Conservation (phyloP, 2,888 invertebrate genomes). For the Andrena bucephala region DNA sequence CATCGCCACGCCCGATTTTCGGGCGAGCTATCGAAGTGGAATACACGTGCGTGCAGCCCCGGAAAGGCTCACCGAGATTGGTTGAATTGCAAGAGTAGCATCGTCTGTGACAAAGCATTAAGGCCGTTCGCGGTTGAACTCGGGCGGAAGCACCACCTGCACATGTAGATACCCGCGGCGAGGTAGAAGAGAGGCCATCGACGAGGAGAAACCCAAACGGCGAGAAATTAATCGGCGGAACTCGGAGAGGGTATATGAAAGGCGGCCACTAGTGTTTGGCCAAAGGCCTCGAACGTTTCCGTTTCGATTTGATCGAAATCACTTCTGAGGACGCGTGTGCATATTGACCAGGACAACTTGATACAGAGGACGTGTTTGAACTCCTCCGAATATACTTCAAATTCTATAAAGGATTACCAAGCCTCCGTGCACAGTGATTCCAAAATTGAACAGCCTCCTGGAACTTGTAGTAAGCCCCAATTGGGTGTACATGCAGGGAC, state of each 20-base stretch:
- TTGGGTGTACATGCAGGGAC: neutral
- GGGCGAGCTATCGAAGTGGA: conserved; percentile 10
- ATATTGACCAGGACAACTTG: conserved; percentile 33
- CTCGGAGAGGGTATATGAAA: conserved; percentile 19
- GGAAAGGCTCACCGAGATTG: neutral
- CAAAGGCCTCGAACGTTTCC: conserved; percentile 10
- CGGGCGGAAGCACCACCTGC: conserved; percentile 33
- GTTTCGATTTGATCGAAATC: conserved; percentile 47
- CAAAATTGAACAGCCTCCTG: neutral
- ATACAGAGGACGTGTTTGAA: conserved; percentile 32
- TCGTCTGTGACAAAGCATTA: conserved; percentile 44
- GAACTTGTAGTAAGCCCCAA: neutral
- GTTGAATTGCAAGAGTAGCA: conserved; percentile 15
- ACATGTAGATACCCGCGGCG: conserved; percentile 15
- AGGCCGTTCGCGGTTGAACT: conserved; percentile 29
- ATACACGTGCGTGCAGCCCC: neutral
- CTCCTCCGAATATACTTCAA: neutral
- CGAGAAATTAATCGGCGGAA: conserved; percentile 25
- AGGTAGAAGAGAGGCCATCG: neutral
- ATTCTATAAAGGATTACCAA: neutral
- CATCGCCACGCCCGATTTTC: conserved; percentile 10
- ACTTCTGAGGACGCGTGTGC: conserved; percentile 29
- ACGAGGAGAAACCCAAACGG: neutral
- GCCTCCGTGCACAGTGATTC: neutral
- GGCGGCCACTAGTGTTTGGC: conserved; percentile 43